These are phyloP conservation scores for Loriculus beryllinus DNA, from an alignment of 2,797 vertebrate species.

Conservation along the genomic window DNA sequence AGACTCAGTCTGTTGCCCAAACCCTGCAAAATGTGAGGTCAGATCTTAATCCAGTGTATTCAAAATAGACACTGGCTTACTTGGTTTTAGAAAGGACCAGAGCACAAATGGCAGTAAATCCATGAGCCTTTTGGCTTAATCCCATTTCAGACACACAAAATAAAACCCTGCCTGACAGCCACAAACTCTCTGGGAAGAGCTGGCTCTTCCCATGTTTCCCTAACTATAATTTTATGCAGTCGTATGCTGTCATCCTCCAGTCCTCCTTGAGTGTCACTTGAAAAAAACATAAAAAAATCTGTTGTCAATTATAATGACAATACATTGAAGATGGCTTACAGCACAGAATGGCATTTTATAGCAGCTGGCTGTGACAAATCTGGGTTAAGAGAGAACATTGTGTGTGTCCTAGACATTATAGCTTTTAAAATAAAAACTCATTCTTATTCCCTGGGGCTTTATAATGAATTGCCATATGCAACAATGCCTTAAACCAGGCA, in stretches of 20 bases:
- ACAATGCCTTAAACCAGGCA: background rate
- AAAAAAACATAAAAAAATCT: background rate
- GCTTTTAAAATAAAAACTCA: constrained; percentile 56
- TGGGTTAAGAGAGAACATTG: constrained; percentile 11
- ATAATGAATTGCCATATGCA: constrained; percentile 15
- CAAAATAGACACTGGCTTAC: background rate
- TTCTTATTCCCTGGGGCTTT: constrained; percentile 6
- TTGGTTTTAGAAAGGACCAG: background rate
- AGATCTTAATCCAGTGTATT: background rate
- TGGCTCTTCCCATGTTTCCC: background rate
- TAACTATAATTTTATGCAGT: constrained; percentile 19
- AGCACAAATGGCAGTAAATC: constrained; percentile 6
- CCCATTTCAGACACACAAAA: constrained; percentile 17
- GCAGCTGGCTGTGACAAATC: constrained; percentile 43
- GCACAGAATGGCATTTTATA: constrained; percentile 3
- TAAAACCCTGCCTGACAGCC: constrained; percentile 8
- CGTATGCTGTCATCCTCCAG: constrained; percentile 34
- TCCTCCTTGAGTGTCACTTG: background rate
- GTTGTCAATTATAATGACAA: constrained; percentile 42
- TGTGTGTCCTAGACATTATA: constrained; percentile 17
- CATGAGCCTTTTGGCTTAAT: constrained; percentile 22
- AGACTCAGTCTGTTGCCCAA: background rate
- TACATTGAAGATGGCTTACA: constrained; percentile 16
- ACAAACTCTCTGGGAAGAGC: background rate
- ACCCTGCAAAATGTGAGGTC: background rate